Evolutionary conservation across 1,140 invertebrate genomes (phyloP), one percentile per base, ranked within the genome.

Genomic region (Acyrthosiphon pisum): DNA sequence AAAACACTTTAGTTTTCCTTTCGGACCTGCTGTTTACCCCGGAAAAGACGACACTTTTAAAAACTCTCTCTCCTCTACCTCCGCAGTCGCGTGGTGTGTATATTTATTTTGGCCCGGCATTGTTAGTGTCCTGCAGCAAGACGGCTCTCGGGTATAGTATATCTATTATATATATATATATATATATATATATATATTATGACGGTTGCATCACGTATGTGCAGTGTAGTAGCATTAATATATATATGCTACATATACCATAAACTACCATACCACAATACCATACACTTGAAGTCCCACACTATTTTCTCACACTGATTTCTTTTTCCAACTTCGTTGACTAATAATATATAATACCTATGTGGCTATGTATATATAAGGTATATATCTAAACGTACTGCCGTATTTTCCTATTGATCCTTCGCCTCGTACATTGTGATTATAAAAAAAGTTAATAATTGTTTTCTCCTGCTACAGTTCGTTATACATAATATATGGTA

Each of bases 11-110:
- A 92, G 91, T 92, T 92, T 91, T 83, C 68, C 83, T 81, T 81
- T 92, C 91, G 60, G 91, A 83, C 76, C 91, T 92, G 68, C 91
- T 83, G 91, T 91, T 91, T 91, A 91, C 90, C 90, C 91, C 20
- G 44, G 91, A 35, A 50, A 92, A 92, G 91, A 92, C 68, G 91
- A 92, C 91, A 92, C 91, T 92, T 92, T 92, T 92, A 92, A 92
- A 92, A 92, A 92, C 91, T 92, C 60, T 60, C 50, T 44, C 50
- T 37, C 14, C 50, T 4, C 56, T 20, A 22, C 86, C 7, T n/a
- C 48, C 46, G 30, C 26, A 2, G 14, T 30, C 14, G 18, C 18
- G 87, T 1, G 86, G 86, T 35, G 86, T 88, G 46, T 88, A 88
- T 88, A 88, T 88, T 88, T 88, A 88, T 88, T 88, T 88, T 88